Conservation (phyloP, 2,888 invertebrate genomes). For the Lamellibrachia columna region DNA sequence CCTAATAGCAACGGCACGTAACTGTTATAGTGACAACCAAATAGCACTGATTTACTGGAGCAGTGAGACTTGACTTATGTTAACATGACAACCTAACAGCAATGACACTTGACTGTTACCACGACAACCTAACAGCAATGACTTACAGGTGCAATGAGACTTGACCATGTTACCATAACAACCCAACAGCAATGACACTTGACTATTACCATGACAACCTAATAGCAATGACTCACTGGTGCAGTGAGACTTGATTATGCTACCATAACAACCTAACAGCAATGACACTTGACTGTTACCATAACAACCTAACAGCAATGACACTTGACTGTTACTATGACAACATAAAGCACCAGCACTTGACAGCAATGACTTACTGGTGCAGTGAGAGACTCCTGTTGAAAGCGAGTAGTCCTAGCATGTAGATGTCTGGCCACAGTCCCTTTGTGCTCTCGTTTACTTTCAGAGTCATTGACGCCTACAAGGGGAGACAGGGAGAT, state of each 20-base stretch:
- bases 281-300: too few relatives aligned
- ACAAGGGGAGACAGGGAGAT: neutral
- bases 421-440: slow-evolving; percentile 22
- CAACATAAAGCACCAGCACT: neutral
- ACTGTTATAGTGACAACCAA: neutral
- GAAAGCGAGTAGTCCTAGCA: neutral
- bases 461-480: neutral
- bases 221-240: neutral
- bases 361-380: slow-evolving; percentile 3
- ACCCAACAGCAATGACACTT: neutral
- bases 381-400: neutral
- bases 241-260: neutral
- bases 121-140: too few relatives aligned
- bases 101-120: neutral
- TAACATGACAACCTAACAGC: too few relatives aligned
- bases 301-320: too few relatives aligned
- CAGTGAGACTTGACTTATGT: too few relatives aligned
- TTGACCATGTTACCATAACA: too few relatives aligned
- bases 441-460: neutral
- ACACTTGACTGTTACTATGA: too few relatives aligned
- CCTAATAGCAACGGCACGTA: neutral
- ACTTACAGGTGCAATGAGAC: too few relatives aligned
- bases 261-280: too few relatives aligned
- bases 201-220: too few relatives aligned
- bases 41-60: too few relatives aligned